phyloP scores from a whole-genome alignment of 1,140 invertebrate genomes.

The Eupristina koningsbergeri region DNA sequence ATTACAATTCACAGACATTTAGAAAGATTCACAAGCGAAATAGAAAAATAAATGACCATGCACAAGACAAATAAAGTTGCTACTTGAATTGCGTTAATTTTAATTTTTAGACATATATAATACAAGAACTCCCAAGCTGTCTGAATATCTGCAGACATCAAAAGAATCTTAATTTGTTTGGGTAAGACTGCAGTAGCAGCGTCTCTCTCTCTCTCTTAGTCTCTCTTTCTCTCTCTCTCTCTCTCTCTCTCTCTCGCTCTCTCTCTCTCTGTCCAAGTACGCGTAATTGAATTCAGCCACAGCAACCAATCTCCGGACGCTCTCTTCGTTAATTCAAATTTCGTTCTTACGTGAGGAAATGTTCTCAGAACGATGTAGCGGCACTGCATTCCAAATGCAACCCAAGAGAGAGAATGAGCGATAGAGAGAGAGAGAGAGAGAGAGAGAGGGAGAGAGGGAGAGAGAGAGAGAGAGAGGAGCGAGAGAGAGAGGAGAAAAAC shows the following conservation, averaged over 20 bases:
- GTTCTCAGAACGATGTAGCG: conserved; percentile 54
- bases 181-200: conserved; percentile 24
- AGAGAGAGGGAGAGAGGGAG: conserved; percentile 6
- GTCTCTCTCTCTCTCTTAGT: no score
- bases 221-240: no score
- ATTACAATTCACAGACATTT: background rate
- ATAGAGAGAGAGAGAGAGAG: conserved; percentile 14
- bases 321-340: conserved; percentile 49
- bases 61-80: conserved; percentile 41
- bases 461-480: background rate
- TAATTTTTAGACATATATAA: no score
- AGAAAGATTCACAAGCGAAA: background rate
- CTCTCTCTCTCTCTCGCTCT: no score
- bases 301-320: conserved; percentile 46
- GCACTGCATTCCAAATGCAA: conserved; percentile 54
- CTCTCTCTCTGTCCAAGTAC: conserved; percentile 36
- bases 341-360: conserved; percentile 47
- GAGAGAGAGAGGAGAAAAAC: conserved; percentile 16
- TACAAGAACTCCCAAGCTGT: conserved; percentile 24
- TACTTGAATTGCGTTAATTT: conserved; percentile 31
- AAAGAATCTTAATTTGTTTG: conserved; percentile 45
- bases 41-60: conserved; percentile 27
- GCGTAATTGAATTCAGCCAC: conserved; percentile 50
- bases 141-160: conserved; percentile 28
- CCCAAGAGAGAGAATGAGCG: conserved; percentile 24